Evolutionary conservation across 2,797 vertebrate species (phyloP).

Genomic region (Channallabes apus): DNA sequence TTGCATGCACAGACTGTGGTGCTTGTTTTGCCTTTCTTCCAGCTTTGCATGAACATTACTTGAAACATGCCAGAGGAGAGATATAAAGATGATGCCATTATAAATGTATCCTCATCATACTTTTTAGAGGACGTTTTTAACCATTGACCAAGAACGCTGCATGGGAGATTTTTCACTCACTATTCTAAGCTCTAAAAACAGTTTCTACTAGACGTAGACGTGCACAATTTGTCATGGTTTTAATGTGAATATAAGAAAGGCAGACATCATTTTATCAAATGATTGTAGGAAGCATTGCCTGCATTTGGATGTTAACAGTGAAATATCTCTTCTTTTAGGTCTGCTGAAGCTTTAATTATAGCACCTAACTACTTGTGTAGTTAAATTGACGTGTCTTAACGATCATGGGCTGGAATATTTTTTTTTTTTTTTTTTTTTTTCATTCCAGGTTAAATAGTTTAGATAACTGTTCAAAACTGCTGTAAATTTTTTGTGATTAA

Average conservation of each 20-base stretch:
- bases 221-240: conserved; percentile 23
- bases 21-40: conserved; percentile 63
- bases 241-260: background rate
- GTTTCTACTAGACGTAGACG: conserved; percentile 5
- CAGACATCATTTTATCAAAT: background rate
- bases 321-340: background rate
- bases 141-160: background rate
- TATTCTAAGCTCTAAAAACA: conserved; percentile 5
- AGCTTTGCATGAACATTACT: conserved; percentile 77
- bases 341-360: background rate
- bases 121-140: background rate
- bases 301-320: background rate
- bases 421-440: background rate
- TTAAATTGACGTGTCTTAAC: background rate
- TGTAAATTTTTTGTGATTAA: background rate
- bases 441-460: background rate
- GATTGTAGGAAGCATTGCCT: conserved; percentile 8
- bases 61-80: conserved; percentile 76
- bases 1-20: conserved; percentile 72
- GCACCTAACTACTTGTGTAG: conserved; percentile 19
- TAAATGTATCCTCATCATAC: background rate
- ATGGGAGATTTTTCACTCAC: background rate
- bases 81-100: conserved; percentile 55
- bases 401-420: background rate
- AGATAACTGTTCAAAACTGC: background rate